Evolutionary conservation across 2,797 vertebrate genomes (phyloP).

Genomic region (Catharus ustulatus): DNA sequence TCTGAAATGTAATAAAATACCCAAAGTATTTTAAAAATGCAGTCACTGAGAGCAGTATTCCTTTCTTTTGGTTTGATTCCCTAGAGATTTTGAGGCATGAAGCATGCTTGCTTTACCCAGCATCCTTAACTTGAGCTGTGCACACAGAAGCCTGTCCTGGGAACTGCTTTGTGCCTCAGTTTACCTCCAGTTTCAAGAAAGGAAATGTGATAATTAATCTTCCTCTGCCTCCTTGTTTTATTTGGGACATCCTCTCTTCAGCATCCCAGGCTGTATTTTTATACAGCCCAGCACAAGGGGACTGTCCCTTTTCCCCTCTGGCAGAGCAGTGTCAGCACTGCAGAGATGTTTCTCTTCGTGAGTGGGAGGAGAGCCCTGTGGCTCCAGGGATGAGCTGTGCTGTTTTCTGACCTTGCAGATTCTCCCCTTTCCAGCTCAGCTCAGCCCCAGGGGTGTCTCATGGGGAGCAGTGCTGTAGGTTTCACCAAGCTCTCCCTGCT

Average conservation of each 20-base stretch:
- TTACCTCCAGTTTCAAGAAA: background rate
- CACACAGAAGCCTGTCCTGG: background rate
- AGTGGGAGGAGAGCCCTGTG: background rate
- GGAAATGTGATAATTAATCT: background rate
- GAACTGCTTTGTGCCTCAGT: background rate
- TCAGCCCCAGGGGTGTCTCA: background rate
- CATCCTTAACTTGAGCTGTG: background rate
- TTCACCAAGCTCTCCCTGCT: background rate
- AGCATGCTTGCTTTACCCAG: background rate
- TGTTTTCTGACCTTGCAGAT: background rate
- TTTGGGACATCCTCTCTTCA: background rate
- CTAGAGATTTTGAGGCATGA: background rate
- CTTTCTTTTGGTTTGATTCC: background rate
- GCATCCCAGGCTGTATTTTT: background rate
- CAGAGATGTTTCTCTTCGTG: accelerated
- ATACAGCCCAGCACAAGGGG: accelerated
- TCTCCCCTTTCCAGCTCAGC: background rate
- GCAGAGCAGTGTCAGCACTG: background rate
- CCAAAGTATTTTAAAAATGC: background rate
- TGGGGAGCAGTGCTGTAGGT: accelerated
- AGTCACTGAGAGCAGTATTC: background rate
- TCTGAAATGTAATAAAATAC: background rate
- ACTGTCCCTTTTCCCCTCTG: background rate
- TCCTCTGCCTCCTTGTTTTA: background rate
- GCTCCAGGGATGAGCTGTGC: background rate